These are phyloP conservation scores for Microtus oregoni DNA, from an alignment of 2,113 vertebrate genomes.

Conservation along the genomic window DNA sequence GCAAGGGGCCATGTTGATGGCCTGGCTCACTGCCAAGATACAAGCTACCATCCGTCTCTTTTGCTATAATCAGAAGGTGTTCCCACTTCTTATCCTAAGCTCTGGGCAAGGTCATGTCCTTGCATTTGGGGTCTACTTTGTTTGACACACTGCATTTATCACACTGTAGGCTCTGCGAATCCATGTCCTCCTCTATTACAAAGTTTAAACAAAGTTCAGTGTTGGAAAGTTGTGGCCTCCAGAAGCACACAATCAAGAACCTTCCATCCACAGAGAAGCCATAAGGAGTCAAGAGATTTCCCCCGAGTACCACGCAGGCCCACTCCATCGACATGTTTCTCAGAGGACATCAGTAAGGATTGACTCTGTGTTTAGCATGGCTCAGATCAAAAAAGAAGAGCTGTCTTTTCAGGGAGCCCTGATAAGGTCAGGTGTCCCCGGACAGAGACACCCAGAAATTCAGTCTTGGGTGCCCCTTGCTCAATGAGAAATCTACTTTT, in stretches of 20 bases:
- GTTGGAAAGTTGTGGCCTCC: not conserved
- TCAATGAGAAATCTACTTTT: not conserved
- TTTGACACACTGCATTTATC: not conserved
- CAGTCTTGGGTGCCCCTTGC: not conserved
- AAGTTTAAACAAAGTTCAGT: not conserved
- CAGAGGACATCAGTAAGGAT: not conserved
- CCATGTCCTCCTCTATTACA: rapidly evolving
- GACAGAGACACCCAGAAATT: not conserved
- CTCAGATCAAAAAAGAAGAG: not conserved
- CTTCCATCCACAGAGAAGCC: not conserved
- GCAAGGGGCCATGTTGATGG: rapidly evolving
- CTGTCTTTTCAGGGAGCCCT: not conserved
- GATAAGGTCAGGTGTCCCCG: not conserved
- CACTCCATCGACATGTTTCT: not conserved
- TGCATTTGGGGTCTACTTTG: not conserved
- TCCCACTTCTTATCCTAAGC: not conserved
- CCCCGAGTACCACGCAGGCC: not conserved
- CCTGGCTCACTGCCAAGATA: not conserved
- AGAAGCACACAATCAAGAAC: not conserved
- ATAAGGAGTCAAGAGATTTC: not conserved
- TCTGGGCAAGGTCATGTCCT: not conserved
- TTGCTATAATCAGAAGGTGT: not conserved
- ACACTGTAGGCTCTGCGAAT: not conserved
- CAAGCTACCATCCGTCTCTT: not conserved
- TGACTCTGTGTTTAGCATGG: not conserved